phyloP scores from a whole-genome alignment of 2,888 invertebrate genomes.

The Callyntrura sp. region DNA sequence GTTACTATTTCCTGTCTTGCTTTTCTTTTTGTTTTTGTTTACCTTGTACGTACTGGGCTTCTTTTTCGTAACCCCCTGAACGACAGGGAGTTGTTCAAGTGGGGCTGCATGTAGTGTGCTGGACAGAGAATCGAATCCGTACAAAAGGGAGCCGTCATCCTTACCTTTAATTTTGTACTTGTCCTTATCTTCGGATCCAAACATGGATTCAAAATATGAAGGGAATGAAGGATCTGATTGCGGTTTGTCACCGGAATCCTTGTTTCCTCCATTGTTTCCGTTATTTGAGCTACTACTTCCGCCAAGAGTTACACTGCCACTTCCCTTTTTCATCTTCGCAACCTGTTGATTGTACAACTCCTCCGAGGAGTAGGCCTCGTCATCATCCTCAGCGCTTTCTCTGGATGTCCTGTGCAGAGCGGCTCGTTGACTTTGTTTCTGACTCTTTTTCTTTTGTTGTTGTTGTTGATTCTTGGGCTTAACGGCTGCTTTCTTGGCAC shows the following conservation, averaged over 20 bases:
- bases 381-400: constrained; percentile 61
- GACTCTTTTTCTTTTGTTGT: constrained; percentile 38
- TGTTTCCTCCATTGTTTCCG: not conserved
- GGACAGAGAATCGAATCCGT: constrained; percentile 53
- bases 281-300: constrained; percentile 1
- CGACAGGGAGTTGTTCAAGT: constrained; percentile 21
- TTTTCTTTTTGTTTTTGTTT: constrained; percentile 69
- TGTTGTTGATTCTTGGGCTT: constrained; percentile 41
- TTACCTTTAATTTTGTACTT: constrained; percentile 58
- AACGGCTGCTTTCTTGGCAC: constrained; percentile 61
- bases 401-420: not conserved
- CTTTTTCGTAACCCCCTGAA: constrained; percentile 20
- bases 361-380: constrained; percentile 71
- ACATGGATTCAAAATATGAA: constrained; percentile 55
- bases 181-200: constrained; percentile 54
- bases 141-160: constrained; percentile 62
- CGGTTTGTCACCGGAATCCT: not conserved
- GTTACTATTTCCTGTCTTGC: not conserved
- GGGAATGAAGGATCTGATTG: constrained; percentile 23
- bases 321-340: not conserved
- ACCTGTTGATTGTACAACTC: constrained; percentile 62
- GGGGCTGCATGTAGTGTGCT: constrained; percentile 61
- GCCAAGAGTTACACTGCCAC: not conserved
- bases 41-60: constrained; percentile 65
- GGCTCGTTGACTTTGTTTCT: constrained; percentile 10